Evolutionary conservation across 1,140 invertebrate genomes (phyloP).

Genomic region (Arion vulgaris): DNA sequence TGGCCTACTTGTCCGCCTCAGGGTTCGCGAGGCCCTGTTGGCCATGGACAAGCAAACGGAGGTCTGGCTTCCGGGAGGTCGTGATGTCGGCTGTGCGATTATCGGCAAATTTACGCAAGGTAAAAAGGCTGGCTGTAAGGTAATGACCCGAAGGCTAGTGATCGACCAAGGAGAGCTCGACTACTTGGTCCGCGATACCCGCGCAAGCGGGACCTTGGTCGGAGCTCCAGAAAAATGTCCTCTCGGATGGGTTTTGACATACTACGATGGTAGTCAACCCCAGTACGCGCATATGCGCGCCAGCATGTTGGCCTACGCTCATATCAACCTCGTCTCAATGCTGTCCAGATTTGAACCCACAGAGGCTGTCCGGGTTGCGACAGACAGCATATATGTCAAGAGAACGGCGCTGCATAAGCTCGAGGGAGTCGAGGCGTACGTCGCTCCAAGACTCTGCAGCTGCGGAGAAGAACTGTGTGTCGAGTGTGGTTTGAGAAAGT

Average conservation of each 20-base stretch:
- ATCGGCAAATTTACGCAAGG: not conserved
- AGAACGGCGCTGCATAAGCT: not conserved
- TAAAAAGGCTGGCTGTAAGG: not conserved
- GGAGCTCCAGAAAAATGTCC: not conserved
- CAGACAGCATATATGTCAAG: not conserved
- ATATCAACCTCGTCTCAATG: not conserved
- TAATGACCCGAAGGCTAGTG: not conserved
- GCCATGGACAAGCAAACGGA: not conserved
- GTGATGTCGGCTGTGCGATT: not conserved
- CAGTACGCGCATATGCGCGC: not conserved
- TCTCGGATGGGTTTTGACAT: not conserved
- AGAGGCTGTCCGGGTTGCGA: not conserved
- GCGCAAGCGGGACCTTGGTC: not conserved
- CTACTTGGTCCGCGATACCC: not conserved
- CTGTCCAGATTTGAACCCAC: not conserved
- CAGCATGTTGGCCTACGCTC: not conserved
- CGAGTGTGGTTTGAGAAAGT: no score
- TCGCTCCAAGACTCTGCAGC: not conserved
- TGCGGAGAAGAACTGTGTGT: not conserved
- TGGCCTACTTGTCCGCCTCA: not conserved
- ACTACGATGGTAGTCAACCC: not conserved
- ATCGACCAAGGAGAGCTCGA: not conserved
- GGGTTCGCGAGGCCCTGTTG: not conserved
- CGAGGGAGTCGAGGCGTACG: not conserved
- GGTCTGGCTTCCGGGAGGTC: not conserved